Base-by-base conservation (phyloP, 2,797 vertebrate genomes). In the Danio tinwini region DNA sequence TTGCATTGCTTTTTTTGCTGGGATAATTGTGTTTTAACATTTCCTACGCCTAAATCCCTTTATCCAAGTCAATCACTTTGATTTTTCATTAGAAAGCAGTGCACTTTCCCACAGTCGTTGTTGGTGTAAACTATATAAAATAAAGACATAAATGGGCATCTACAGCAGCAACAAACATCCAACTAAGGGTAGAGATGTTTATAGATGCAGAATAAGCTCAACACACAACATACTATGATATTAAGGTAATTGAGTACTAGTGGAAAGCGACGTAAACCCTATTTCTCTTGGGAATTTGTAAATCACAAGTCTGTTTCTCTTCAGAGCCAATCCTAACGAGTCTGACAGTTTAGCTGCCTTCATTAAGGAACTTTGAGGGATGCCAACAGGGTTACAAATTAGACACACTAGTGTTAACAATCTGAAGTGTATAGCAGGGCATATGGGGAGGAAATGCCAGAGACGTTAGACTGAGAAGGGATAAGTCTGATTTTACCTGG, bases 321-420 rank as follows among this genome's bases (percentile, higher is more conserved):
- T 29, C 21, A 65, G 45, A 70, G 70, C 53, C 49, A 56, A 76
- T 59, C 74, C 71, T 82, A 86, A 81, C 84, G 82, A 69, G 67
- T 49, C 73, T 79, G 74, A 82, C 85, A 82, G 71, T 86, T 82
- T 55, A 81, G 67, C 58, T 78, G 76, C 72, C 39, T 67, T 82
- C 64, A 53, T 61, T 69, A 75, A 75, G 65, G 77, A 84, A 74
- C 68, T 80, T 42, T 78, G 63, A 82, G 80, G 55, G 64, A 40
- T 68, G 74, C 61, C 61, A 80, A 73, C 47, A 78, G 58, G 64
- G 68, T 72, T 12, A 82, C 75, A 82, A 82, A 78, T 82, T 76
- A 75, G 78, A 83, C 58, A 53, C 17, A 13, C 17, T 49, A 44
- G 61, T 50, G 68, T 74, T 64, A 76, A 65, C 70, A 73, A 64